These are phyloP conservation scores for Pelodiscus sinensis DNA, from an alignment of 2,113 vertebrate genomes.

Conservation along the genomic window DNA sequence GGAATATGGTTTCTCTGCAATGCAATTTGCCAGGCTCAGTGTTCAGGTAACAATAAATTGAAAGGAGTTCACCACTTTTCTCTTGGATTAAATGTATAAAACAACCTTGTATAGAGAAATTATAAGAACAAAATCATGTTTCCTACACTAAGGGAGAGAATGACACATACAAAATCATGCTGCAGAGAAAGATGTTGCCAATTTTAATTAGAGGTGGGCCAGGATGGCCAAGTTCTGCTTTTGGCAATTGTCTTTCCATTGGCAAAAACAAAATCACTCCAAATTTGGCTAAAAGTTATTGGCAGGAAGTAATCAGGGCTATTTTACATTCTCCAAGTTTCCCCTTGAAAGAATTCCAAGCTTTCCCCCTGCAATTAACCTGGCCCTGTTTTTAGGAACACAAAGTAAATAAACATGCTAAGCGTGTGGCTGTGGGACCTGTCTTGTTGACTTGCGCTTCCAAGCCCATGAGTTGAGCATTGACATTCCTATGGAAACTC, in stretches of 20 bases:
- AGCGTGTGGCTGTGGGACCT: neutral
- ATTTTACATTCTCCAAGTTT: neutral
- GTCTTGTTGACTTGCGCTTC: neutral
- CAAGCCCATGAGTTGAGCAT: neutral
- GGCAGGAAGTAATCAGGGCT: neutral
- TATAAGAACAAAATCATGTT: neutral
- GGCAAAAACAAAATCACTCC: neutral
- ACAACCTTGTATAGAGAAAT: neutral
- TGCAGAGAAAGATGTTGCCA: conserved; percentile 31
- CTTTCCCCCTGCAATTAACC: neutral
- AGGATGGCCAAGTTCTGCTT: neutral
- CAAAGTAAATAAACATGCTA: neutral
- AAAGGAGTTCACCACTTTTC: neutral
- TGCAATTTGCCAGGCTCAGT: neutral
- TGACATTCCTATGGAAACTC: neutral
- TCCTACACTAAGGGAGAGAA: neutral
- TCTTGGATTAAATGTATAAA: conserved; percentile 2
- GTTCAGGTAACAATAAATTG: neutral
- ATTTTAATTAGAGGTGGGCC: conserved; percentile 47
- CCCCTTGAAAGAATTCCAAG: neutral
- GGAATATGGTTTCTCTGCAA: neutral
- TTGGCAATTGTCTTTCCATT: conserved; percentile 2
- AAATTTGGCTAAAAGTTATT: neutral
- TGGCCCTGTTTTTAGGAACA: neutral
- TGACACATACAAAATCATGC: neutral